Conservation (phyloP, 1,140 invertebrate species). For the Drosophila insularis region DNA sequence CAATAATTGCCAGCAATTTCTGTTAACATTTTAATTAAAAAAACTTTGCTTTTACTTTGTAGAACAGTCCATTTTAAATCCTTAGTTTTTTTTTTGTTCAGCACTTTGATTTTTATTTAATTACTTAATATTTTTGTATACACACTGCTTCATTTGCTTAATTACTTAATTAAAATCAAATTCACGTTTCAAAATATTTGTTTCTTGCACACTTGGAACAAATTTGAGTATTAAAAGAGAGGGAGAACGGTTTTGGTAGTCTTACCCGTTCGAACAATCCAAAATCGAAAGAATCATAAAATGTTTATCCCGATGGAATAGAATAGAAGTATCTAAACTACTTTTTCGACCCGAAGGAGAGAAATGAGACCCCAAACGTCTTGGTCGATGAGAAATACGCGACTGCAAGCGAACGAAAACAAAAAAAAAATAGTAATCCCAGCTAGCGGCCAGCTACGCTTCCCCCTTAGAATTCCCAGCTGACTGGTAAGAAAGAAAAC, state of each 20-base stretch:
- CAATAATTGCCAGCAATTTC: neutral
- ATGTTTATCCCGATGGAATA: neutral
- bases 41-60: neutral
- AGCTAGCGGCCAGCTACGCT: slow-evolving; percentile 47
- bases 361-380: slow-evolving; percentile 52
- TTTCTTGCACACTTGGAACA: neutral
- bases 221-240: neutral
- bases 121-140: neutral
- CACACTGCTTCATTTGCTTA: neutral
- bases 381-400: slow-evolving; percentile 69
- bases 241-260: neutral
- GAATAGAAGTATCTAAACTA: neutral
- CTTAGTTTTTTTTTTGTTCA: neutral
- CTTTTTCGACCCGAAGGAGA: slow-evolving; percentile 32
- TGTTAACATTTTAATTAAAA: neutral
- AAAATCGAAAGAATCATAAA: neutral
- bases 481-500: slow-evolving; percentile 55
- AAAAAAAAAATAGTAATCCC: slow-evolving; percentile 66
- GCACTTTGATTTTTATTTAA: neutral
- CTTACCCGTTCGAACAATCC: slow-evolving; percentile 20
- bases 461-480: slow-evolving; percentile 53
- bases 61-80: neutral
- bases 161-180: slow-evolving; percentile 4
- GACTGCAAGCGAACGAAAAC: slow-evolving; percentile 68
- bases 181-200: neutral